Evolutionary conservation across 2,888 invertebrate species (phyloP).

Genomic region (Drosophila lutescens): DNA sequence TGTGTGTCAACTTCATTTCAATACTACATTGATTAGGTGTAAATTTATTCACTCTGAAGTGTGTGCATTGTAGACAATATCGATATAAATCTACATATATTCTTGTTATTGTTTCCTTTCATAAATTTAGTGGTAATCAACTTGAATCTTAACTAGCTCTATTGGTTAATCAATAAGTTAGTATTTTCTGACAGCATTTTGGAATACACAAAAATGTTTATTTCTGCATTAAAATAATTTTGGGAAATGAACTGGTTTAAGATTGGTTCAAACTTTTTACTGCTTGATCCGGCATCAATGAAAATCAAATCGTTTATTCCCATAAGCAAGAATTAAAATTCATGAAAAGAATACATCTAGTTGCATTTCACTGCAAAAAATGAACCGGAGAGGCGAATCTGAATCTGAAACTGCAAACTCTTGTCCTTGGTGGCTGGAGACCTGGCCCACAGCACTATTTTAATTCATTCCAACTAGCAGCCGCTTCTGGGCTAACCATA

Average conservation of each 20-base stretch:
- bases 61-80: neutral
- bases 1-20: conserved; percentile 60
- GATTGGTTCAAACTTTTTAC: too few relatives aligned
- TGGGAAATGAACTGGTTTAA: too few relatives aligned
- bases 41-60: conserved; percentile 66
- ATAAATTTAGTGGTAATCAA: conserved; percentile 24
- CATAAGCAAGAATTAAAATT: conserved; percentile 3
- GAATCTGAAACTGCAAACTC: conserved; percentile 20
- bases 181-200: neutral
- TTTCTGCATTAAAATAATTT: too few relatives aligned
- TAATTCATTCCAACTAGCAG: conserved; percentile 32
- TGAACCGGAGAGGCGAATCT: neutral
- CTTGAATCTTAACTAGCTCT: conserved; percentile 43
- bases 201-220: too few relatives aligned
- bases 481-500: conserved; percentile 55
- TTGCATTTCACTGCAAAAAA: conserved; percentile 3
- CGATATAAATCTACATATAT: neutral
- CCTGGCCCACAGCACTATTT: conserved; percentile 14
- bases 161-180: conserved; percentile 17
- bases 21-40: conserved; percentile 76
- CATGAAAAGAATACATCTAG: conserved; percentile 3
- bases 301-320: too few relatives aligned
- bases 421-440: neutral
- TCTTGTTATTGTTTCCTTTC: conserved; percentile 17
- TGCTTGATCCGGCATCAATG: too few relatives aligned